Evolutionary conservation across 2,888 invertebrate species (phyloP).

Genomic region (Acleris emargana): DNA sequence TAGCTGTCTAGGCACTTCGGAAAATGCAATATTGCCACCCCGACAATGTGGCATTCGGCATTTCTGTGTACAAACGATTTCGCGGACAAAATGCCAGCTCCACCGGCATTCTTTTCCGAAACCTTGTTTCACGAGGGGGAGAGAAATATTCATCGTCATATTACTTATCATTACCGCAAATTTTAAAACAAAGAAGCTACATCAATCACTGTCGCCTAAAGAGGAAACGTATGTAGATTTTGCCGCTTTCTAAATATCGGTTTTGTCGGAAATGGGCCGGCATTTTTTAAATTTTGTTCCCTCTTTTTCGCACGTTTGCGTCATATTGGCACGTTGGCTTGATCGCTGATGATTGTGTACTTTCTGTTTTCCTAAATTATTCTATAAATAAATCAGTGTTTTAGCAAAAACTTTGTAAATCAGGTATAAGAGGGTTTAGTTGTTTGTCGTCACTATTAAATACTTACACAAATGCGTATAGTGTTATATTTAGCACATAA

Average conservation of each 20-base stretch:
- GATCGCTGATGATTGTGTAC: background rate
- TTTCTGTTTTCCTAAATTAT: no score
- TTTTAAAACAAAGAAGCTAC: conserved; percentile 58
- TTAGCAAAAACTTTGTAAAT: no score
- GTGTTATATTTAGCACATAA: no score
- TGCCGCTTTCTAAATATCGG: conserved; percentile 31
- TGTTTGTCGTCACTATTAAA: no score
- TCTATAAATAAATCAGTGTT: no score
- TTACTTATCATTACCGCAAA: conserved; percentile 60
- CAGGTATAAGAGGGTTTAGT: no score
- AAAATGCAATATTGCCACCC: no score
- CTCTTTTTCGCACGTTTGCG: conserved; percentile 2
- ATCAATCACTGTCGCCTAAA: conserved; percentile 60
- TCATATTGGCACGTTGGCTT: background rate
- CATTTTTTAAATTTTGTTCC: conserved; percentile 25
- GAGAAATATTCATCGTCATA: conserved; percentile 61
- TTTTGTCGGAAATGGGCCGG: conserved; percentile 13
- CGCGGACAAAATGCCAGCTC: conserved; percentile 8
- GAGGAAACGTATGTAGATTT: conserved; percentile 37
- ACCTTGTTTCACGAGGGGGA: conserved; percentile 46
- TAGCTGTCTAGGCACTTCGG: no score
- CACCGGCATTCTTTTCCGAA: conserved; percentile 11
- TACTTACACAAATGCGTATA: no score
- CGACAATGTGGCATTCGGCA: no score
- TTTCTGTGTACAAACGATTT: no score